Percentiles rank a stretch among this genome's conserved stretches.
phyloP scores from a whole-genome alignment of 2,888 invertebrate species.

The Mesochorus sp. region DNA sequence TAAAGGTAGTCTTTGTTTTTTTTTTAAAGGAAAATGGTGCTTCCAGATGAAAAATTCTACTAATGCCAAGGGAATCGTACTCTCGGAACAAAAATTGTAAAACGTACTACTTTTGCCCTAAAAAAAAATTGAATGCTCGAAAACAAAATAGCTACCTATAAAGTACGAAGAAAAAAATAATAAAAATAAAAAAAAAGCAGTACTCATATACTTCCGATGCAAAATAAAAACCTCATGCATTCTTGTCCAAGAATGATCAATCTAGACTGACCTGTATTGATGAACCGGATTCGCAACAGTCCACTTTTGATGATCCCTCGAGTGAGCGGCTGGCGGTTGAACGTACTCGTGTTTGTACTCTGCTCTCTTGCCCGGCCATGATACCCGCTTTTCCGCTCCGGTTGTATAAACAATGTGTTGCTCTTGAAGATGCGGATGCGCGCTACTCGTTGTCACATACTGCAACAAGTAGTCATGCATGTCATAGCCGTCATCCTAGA shows the following conservation, averaged over 20 bases:
- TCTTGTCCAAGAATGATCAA: background rate
- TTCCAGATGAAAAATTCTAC: too few species aligned
- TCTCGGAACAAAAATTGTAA: too few species aligned
- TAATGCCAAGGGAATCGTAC: too few species aligned
- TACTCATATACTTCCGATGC: background rate
- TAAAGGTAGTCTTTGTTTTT: too few species aligned
- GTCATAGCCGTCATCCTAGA: constrained; percentile 80
- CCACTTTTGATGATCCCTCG: constrained; percentile 85
- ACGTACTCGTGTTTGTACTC: constrained; percentile 84
- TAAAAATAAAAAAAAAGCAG: constrained; percentile 54
- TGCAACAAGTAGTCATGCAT: constrained; percentile 81
- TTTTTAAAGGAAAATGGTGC: too few species aligned
- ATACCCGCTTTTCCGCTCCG: constrained; percentile 84
- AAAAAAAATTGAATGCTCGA: constrained; percentile 48
- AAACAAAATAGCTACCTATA: background rate
- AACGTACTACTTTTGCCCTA: too few species aligned
- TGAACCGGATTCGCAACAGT: constrained; percentile 83
- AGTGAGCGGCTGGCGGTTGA: constrained; percentile 85
- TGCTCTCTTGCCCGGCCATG: constrained; percentile 83
- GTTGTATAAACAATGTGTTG: constrained; percentile 83
- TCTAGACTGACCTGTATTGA: constrained; percentile 80
- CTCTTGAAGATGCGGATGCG: constrained; percentile 81
- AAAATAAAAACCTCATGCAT: constrained; percentile 20
- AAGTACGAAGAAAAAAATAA: background rate
- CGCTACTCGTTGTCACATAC: constrained; percentile 82